Conservation (phyloP, 2,888 invertebrate genomes). For the Callyntrura sp. region DNA sequence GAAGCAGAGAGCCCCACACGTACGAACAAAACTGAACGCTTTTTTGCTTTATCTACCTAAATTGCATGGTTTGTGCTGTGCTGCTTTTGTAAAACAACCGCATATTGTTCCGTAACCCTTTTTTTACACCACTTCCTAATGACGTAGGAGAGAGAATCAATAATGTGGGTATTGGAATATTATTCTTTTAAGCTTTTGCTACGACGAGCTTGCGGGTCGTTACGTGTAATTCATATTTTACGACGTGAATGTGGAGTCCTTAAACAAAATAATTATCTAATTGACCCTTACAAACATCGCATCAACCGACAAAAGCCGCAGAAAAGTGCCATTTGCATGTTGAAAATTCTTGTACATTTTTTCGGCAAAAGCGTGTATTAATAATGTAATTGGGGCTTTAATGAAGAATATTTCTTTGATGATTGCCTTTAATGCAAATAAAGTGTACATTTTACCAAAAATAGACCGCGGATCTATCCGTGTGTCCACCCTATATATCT, state of each 20-base stretch:
- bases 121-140: slow-evolving; percentile 27
- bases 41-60: slow-evolving; percentile 19
- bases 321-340: not conserved
- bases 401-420: slow-evolving; percentile 20
- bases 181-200: not conserved
- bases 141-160: not conserved
- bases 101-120: slow-evolving; percentile 27
- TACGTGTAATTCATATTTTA: not conserved
- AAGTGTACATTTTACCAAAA: not conserved
- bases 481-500: not conserved
- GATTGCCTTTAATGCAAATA: slow-evolving; percentile 23
- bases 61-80: slow-evolving; percentile 58
- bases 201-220: not conserved
- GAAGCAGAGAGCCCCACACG: slow-evolving; percentile 24
- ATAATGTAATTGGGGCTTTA: slow-evolving; percentile 31
- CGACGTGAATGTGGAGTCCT: not conserved
- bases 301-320: not conserved
- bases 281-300: slow-evolving; percentile 5
- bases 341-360: slow-evolving; percentile 43
- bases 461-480: not conserved
- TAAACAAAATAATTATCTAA: slow-evolving; percentile 47
- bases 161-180: not conserved
- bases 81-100: slow-evolving; percentile 49
- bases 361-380: not conserved
- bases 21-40: not conserved